phyloP scores from a whole-genome alignment of 2,797 vertebrate species.

The Acipenser oxyrinchus region DNA sequence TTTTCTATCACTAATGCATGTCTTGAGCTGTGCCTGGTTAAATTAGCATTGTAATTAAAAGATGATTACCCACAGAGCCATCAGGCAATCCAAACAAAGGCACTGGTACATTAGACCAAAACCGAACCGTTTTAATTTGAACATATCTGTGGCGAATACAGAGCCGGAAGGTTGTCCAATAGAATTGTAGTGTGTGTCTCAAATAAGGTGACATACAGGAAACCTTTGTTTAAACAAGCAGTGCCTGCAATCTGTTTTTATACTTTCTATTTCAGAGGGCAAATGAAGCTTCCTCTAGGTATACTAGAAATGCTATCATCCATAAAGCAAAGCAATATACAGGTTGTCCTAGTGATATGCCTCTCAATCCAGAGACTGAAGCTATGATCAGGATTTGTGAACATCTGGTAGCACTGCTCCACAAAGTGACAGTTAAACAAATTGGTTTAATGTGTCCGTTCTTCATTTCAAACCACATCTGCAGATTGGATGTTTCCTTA shows the following conservation, averaged over 20 bases:
- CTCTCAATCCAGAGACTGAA: slow-evolving; percentile 1
- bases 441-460: slow-evolving; percentile 12
- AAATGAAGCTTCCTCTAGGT: too few relatives aligned
- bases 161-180: too few relatives aligned
- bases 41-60: slow-evolving; percentile 7
- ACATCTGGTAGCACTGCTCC: slow-evolving; percentile 5
- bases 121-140: not conserved
- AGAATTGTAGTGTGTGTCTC: too few relatives aligned
- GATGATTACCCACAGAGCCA: not conserved
- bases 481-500: too few relatives aligned
- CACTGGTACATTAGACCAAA: not conserved
- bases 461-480: not conserved
- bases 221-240: not conserved
- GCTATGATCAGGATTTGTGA: not conserved
- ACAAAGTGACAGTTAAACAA: slow-evolving; percentile 13
- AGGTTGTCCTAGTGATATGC: not conserved
- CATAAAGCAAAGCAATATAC: too few relatives aligned
- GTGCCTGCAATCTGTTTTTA: not conserved
- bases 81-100: not conserved
- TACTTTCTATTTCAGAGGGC: not conserved
- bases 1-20: slow-evolving; percentile 1
- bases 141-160: not conserved
- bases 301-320: too few relatives aligned
- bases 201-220: not conserved
- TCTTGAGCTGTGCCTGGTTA: not conserved